Conservation (phyloP, 2,797 vertebrate genomes). For the Sebastes diaconus region DNA sequence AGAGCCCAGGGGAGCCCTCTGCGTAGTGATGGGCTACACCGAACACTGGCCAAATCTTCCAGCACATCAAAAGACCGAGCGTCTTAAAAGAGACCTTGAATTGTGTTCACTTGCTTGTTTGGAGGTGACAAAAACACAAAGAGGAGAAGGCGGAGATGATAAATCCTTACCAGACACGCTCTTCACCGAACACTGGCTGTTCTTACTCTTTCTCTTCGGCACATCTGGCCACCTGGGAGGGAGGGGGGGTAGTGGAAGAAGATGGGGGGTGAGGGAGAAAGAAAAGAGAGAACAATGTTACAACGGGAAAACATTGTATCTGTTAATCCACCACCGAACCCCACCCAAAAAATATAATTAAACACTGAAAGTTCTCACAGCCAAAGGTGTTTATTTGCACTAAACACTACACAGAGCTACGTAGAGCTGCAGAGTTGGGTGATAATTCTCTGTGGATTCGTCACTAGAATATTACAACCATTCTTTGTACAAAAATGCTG, state of each 20-base stretch:
- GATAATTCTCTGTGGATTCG: not conserved
- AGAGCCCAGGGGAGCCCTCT: conserved; percentile 3
- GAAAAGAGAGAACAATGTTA: not conserved
- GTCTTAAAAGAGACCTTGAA: not conserved
- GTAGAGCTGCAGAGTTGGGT: not conserved
- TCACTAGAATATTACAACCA: not conserved
- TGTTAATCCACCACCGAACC: not conserved
- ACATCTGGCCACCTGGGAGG: conserved; percentile 93
- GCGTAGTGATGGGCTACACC: not conserved
- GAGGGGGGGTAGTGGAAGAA: too few species aligned
- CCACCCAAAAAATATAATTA: too few species aligned
- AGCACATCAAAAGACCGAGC: conserved; percentile 7
- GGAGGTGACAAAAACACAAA: conserved; percentile 16
- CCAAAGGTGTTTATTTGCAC: too few species aligned
- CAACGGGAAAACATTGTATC: not conserved
- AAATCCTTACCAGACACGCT: conserved; percentile 92
- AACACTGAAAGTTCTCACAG: too few species aligned
- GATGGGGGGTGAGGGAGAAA: not conserved
- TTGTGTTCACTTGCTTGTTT: not conserved
- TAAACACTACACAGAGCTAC: not conserved
- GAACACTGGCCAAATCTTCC: not conserved
- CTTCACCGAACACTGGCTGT: conserved; percentile 97
- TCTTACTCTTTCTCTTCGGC: conserved; percentile 96
- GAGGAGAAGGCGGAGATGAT: not conserved
- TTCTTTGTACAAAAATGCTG: not conserved